Conservation (phyloP, 1,140 invertebrate genomes). For the Drosophila kepulauana region DNA sequence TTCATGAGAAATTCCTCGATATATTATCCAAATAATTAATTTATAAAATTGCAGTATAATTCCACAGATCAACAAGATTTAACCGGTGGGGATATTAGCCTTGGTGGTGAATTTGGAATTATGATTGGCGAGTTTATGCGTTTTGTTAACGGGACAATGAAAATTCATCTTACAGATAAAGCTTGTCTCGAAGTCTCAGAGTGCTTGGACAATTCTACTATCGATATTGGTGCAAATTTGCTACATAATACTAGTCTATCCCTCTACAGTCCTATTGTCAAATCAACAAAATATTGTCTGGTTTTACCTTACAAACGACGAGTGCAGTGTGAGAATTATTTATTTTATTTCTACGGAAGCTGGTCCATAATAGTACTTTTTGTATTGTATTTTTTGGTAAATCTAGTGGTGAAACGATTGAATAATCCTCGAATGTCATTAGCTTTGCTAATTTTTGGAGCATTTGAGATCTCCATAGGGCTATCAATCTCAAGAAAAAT, state of each 20-base stretch:
- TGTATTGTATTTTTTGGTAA: too few species aligned
- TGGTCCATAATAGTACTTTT: too few species aligned
- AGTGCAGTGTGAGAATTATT: not conserved
- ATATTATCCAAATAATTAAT: not conserved
- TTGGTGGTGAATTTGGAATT: conserved; percentile 13
- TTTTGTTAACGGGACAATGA: not conserved
- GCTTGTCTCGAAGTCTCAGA: too few species aligned
- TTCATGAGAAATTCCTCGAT: not conserved
- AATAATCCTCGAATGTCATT: too few species aligned
- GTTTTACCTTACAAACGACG: not conserved
- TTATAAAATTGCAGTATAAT: conserved; percentile 17
- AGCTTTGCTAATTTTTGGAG: not conserved
- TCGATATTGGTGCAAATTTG: conserved; percentile 15
- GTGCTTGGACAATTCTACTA: not conserved
- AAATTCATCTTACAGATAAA: not conserved
- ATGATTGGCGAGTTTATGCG: conserved; percentile 3
- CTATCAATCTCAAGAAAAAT: not conserved
- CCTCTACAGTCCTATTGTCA: not conserved
- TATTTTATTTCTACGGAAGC: too few species aligned
- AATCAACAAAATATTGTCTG: conserved; percentile 8
- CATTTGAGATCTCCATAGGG: not conserved
- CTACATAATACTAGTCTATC: not conserved
- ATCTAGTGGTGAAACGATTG: too few species aligned
- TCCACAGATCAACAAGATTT: conserved; percentile 1
- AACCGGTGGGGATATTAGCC: not conserved